Evolutionary conservation across 1,140 invertebrate species (phyloP).

Genomic region (Stegodyphus dumicola): DNA sequence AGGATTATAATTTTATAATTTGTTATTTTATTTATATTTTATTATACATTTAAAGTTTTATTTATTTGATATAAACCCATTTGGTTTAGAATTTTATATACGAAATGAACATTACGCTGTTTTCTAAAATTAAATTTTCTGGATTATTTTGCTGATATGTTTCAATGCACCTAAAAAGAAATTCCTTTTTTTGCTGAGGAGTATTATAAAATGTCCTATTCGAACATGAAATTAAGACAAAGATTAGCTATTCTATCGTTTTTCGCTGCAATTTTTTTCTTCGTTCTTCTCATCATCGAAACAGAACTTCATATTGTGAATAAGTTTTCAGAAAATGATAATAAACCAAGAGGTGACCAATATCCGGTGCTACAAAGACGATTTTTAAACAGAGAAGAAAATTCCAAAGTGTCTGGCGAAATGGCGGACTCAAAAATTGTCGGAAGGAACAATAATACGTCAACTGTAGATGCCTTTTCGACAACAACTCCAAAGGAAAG

Average conservation of each 20-base stretch:
- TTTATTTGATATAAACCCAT: too few species aligned
- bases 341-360: slow-evolving; percentile 1
- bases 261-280: neutral
- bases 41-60: too few species aligned
- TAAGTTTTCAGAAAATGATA: neutral
- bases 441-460: neutral
- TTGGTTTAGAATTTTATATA: too few species aligned
- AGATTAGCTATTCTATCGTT: slow-evolving; percentile 15
- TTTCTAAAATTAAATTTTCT: too few species aligned
- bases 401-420: slow-evolving; percentile 45
- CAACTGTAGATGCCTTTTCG: neutral
- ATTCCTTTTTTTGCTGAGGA: too few species aligned
- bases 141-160: too few species aligned
- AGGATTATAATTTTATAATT: too few species aligned
- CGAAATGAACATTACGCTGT: too few species aligned
- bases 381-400: slow-evolving; percentile 49
- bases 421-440: neutral
- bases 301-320: slow-evolving; percentile 7
- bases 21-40: too few species aligned
- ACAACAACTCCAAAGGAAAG: slow-evolving; percentile 25
- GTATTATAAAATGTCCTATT: neutral
- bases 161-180: too few species aligned
- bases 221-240: slow-evolving; percentile 51
- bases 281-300: slow-evolving; percentile 26
- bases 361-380: slow-evolving; percentile 38